Percentiles rank a stretch among this genome's conserved stretches.
These are phyloP conservation scores for Dendrolimus houi DNA, from an alignment of 2,888 invertebrate genomes.

Conservation along the genomic window DNA sequence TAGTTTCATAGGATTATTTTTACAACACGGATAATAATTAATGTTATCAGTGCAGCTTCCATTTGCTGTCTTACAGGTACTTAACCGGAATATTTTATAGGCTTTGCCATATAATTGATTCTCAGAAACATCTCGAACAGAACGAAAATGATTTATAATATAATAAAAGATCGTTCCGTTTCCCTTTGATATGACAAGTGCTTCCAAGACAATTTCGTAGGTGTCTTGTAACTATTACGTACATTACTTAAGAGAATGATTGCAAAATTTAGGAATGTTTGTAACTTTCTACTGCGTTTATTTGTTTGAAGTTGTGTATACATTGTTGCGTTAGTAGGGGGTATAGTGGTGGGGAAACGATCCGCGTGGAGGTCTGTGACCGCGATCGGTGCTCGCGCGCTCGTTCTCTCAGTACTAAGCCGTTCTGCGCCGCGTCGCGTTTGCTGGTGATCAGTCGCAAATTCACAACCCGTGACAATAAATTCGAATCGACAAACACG, in stretches of 20 bases:
- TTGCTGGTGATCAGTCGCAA: conserved; percentile 41
- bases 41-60: too few relatives aligned
- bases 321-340: neutral
- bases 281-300: conserved; percentile 18
- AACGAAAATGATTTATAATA: neutral
- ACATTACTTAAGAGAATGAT: neutral
- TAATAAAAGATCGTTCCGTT: neutral
- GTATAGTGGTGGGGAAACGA: conserved; percentile 19
- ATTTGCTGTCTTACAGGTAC: too few relatives aligned
- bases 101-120: neutral
- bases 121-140: neutral
- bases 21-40: too few relatives aligned
- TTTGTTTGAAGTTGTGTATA: conserved; percentile 7
- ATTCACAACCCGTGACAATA: conserved; percentile 61
- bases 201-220: neutral
- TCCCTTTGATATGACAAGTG: neutral
- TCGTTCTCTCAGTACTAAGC: conserved; percentile 32
- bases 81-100: too few relatives aligned
- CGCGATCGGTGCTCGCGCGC: conserved; percentile 33
- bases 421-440: conserved; percentile 51
- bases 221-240: neutral
- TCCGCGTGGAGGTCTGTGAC: conserved; percentile 20
- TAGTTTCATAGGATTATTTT: too few relatives aligned
- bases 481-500: conserved; percentile 55
- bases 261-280: neutral